These are phyloP conservation scores for Formica exsecta DNA, from an alignment of 1,140 invertebrate species.

Conservation along the genomic window DNA sequence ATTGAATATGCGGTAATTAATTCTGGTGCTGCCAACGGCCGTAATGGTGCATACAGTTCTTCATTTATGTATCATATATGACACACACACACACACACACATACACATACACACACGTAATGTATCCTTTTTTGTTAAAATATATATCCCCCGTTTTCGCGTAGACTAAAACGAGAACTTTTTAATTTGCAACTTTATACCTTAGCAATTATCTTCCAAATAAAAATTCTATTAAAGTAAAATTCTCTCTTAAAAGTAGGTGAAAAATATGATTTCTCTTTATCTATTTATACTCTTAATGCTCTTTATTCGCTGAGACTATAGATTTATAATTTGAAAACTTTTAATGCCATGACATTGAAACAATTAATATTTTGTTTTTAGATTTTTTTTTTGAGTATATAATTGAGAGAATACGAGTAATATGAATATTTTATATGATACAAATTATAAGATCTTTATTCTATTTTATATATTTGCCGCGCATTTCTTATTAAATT, in stretches of 20 bases:
- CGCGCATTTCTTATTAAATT: too few species aligned
- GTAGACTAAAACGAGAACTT: background rate
- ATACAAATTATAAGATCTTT: too few species aligned
- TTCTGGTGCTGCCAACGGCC: slow-evolving; percentile 7
- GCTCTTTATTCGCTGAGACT: background rate
- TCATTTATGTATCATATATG: background rate
- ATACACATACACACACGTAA: background rate
- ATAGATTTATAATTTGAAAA: background rate
- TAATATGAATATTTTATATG: too few species aligned
- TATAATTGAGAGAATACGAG: background rate
- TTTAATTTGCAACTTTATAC: background rate
- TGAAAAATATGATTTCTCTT: background rate
- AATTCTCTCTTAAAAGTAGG: background rate
- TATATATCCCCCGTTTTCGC: background rate
- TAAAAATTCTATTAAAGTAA: slow-evolving; percentile 26
- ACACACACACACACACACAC: background rate
- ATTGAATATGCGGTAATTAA: slow-evolving; percentile 58
- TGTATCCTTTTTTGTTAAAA: background rate
- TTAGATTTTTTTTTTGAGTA: background rate
- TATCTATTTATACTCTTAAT: background rate
- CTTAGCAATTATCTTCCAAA: background rate
- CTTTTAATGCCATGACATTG: background rate
- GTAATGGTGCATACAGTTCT: background rate
- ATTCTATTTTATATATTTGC: too few species aligned
- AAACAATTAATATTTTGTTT: background rate